Evolutionary conservation across 2,113 vertebrate genomes (phyloP).

Genomic region (Cisticola juncidis): DNA sequence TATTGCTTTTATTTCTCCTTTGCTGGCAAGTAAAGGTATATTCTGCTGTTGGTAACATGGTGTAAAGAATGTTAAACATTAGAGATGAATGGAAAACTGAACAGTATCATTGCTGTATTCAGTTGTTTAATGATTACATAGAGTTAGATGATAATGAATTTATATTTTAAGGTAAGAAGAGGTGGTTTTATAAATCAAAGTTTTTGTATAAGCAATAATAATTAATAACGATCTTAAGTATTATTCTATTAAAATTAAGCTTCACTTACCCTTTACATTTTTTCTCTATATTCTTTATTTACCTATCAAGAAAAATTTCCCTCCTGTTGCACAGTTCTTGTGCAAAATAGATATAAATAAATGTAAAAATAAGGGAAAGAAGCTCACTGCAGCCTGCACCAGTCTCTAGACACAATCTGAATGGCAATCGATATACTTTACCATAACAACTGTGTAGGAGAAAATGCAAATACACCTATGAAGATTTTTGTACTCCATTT

Average conservation of each 20-base stretch:
- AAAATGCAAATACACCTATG: not conserved
- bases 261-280: not conserved
- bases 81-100: not conserved
- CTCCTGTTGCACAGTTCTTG: not conserved
- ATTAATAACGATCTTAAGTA: not conserved
- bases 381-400: not conserved
- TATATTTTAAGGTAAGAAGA: constrained; percentile 29
- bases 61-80: not conserved
- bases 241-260: constrained; percentile 8
- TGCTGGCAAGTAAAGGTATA: not conserved
- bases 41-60: not conserved
- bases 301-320: not conserved
- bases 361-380: not conserved
- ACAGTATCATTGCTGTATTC: not conserved
- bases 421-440: not conserved
- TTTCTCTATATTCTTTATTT: not conserved
- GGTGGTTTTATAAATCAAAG: not conserved
- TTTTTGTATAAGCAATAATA: not conserved
- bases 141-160: not conserved
- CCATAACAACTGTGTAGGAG: not conserved
- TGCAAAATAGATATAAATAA: not conserved
- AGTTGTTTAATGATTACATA: not conserved
- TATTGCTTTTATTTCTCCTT: not conserved
- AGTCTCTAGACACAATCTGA: not conserved
- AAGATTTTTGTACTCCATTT: not conserved